These are phyloP conservation scores for Lepidotrigona ventralis DNA, from an alignment of 1,140 invertebrate genomes.

Conservation along the genomic window DNA sequence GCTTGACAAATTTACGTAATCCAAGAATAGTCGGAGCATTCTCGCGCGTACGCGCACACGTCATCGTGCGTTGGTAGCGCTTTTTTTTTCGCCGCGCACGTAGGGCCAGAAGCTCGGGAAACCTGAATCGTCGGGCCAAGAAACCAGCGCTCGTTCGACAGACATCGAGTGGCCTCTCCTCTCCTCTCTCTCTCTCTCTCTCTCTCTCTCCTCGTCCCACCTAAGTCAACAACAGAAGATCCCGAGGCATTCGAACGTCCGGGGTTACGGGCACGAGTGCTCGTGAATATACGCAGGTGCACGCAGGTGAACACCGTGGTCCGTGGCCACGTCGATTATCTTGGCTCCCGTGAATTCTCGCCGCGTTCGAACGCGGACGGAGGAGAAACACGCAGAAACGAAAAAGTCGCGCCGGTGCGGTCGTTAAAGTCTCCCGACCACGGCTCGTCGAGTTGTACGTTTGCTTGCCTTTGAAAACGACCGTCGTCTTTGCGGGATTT, in stretches of 20 bases:
- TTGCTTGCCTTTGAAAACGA: no score
- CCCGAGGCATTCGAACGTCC: slow-evolving; percentile 57
- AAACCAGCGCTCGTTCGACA: slow-evolving; percentile 52
- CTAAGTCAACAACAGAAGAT: slow-evolving; percentile 60
- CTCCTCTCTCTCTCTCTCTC: not conserved
- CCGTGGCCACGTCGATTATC: not conserved
- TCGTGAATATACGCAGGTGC: slow-evolving; percentile 60
- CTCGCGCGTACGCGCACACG: slow-evolving; percentile 8
- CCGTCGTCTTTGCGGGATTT: no score
- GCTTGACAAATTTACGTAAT: slow-evolving; percentile 42
- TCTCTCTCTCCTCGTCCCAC: slow-evolving; percentile 39
- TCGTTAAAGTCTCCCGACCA: slow-evolving; percentile 17
- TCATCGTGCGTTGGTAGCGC: slow-evolving; percentile 29
- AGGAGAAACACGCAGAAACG: slow-evolving; percentile 8
- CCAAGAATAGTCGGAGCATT: not conserved
- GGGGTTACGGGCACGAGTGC: slow-evolving; percentile 52
- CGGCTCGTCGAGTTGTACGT: not conserved
- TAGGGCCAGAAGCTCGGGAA: slow-evolving; percentile 22
- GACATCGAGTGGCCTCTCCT: slow-evolving; percentile 61
- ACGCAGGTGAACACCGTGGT: slow-evolving; percentile 38
- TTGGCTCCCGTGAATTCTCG: slow-evolving; percentile 15
- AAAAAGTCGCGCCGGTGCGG: not conserved
- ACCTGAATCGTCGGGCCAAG: slow-evolving; percentile 53
- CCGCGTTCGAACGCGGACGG: not conserved
- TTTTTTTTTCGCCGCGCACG: slow-evolving; percentile 34